phyloP scores from a whole-genome alignment of 2,888 invertebrate genomes.

The Conchocele bisecta region DNA sequence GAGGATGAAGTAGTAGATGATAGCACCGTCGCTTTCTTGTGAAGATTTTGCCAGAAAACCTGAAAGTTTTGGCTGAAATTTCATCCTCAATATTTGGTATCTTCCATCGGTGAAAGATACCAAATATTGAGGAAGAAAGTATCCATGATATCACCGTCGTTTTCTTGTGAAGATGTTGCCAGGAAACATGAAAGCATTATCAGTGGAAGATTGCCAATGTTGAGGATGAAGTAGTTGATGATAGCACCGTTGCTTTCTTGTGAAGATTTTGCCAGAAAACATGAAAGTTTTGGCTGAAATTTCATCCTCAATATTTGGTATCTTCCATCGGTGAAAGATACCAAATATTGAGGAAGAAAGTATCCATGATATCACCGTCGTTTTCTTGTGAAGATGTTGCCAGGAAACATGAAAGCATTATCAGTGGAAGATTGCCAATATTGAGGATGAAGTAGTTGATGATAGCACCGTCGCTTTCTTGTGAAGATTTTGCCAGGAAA shows the following conservation, averaged over 20 bases:
- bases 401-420: too few species aligned
- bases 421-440: slow-evolving; percentile 86
- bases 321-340: slow-evolving; percentile 88
- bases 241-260: slow-evolving; percentile 64
- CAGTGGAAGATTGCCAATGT: slow-evolving; percentile 86
- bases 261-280: too few species aligned
- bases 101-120: slow-evolving; percentile 88
- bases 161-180: slow-evolving; percentile 63
- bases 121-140: slow-evolving; percentile 67
- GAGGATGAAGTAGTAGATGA: slow-evolving; percentile 64
- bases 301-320: too few species aligned
- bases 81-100: too few species aligned
- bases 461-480: slow-evolving; percentile 65
- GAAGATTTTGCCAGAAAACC: too few species aligned
- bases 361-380: slow-evolving; percentile 63
- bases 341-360: slow-evolving; percentile 68
- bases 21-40: slow-evolving; percentile 64
- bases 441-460: slow-evolving; percentile 62
- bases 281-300: too few species aligned
- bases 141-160: slow-evolving; percentile 64
- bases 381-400: slow-evolving; percentile 65
- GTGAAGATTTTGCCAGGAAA: too few species aligned
- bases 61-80: too few species aligned
- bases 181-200: too few species aligned
- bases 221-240: slow-evolving; percentile 61